Evolutionary conservation across 1,140 invertebrate species (phyloP).

Genomic region (Sarcophaga bullata): DNA sequence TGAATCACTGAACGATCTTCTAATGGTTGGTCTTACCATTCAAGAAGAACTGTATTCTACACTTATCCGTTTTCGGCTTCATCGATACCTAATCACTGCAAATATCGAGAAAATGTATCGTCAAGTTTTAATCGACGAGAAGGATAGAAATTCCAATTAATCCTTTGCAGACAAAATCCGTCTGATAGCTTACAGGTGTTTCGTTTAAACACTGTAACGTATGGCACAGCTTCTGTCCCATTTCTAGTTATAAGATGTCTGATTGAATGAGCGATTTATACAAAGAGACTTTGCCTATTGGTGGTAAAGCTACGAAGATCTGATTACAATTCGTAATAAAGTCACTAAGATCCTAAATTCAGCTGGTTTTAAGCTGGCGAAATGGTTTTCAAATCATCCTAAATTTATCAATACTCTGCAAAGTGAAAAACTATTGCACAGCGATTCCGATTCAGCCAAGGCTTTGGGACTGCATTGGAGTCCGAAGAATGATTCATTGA

Average conservation of each 20-base stretch:
- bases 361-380: too few relatives aligned
- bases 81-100: constrained; percentile 49
- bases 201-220: constrained; percentile 51
- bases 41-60: constrained; percentile 51
- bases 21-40: constrained; percentile 44
- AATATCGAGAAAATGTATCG: constrained; percentile 59
- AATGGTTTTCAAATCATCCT: constrained; percentile 18
- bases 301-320: constrained; percentile 49
- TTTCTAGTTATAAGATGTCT: constrained; percentile 57
- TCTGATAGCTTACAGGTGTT: constrained; percentile 45
- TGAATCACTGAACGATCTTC: constrained; percentile 47
- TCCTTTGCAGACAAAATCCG: constrained; percentile 24
- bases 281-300: constrained; percentile 47
- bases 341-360: too few relatives aligned
- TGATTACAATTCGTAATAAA: too few relatives aligned
- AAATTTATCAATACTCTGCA: background rate
- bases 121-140: constrained; percentile 48
- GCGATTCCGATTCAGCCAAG: too few relatives aligned
- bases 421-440: background rate
- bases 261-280: constrained; percentile 54
- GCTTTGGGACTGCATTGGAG: background rate
- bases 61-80: constrained; percentile 62
- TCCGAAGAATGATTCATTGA: background rate
- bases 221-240: constrained; percentile 59
- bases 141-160: too few relatives aligned